Conservation (phyloP, 2,797 vertebrate genomes). For the Sibirionetta formosa region DNA sequence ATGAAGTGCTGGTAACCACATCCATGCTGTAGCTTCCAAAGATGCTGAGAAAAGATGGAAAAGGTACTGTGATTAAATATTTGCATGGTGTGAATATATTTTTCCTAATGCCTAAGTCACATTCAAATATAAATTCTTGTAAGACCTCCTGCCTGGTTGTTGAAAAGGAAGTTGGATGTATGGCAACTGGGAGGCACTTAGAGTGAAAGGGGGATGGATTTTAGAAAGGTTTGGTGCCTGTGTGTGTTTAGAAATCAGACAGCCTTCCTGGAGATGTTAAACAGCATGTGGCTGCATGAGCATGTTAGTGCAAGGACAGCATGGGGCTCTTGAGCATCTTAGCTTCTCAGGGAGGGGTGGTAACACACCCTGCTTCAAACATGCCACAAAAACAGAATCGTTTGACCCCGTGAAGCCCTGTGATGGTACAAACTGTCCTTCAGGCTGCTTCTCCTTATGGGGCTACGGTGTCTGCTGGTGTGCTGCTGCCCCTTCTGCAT, state of each 20-base stretch:
- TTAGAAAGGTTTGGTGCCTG: neutral
- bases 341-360: neutral
- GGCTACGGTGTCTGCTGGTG: neutral
- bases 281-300: neutral
- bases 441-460: neutral
- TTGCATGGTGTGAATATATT: neutral
- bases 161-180: neutral
- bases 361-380: neutral
- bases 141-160: neutral
- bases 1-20: slow-evolving; percentile 85
- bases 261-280: neutral
- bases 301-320: neutral
- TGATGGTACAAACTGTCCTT: neutral
- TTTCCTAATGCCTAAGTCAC: neutral
- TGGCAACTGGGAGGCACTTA: neutral
- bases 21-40: slow-evolving; percentile 88
- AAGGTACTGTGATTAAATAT: neutral
- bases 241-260: neutral
- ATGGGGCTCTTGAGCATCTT: fast-evolving
- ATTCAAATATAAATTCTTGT: neutral
- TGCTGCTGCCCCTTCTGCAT: neutral
- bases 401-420: neutral
- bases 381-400: neutral
- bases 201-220: neutral
- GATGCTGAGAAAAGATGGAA: slow-evolving; percentile 71